Evolutionary conservation across 1,140 invertebrate species (phyloP), one percentile per base, ranked within the genome.

Genomic region (Aphis gossypii): DNA sequence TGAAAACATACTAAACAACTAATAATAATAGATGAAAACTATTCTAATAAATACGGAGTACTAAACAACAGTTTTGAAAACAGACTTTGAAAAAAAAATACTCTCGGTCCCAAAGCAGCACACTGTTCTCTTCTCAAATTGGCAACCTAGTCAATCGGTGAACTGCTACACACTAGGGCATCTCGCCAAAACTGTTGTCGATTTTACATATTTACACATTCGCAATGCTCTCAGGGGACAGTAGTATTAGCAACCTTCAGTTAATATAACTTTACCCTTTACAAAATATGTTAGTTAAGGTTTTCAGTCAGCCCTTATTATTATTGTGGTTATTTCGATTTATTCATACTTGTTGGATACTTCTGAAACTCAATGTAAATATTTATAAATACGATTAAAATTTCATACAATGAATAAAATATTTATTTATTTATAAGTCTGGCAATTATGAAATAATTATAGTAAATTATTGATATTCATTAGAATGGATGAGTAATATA

Each of bases 181-280:
- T 54, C 35, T 89, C n/a, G 48, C 87, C 87, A 89, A 89, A 89
- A 89, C 20, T 23, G 48, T 89, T 38, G 87, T 54, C 48, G 87
- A 30, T 89, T 54, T 89, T 89, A 89, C 87, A 89, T 89, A 89
- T 89, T 89, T 89, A 8, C n/a, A 89, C n/a, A 38, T 89, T 54
- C 48, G 6, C 18, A 18, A 54, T 89, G 38, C 35, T 89, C n/a
- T 54, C 48, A 23, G 35, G 48, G 46, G 87, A 38, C 20, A 89
- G 23, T 38, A 89, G n/a, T 54, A 89, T 89, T 89, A 89, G 87
- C n/a, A 35, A 89, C 48, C 87, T 89, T 54, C 21, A 89, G 35
- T 35, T 54, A 54, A 89, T 88, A n/a, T 46, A 89, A 38, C 20
- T 56, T 89, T 54, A 54, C n/a, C 87, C 87, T 38, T 54, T 51